Evolutionary conservation across 2,113 vertebrate genomes (phyloP), one percentile per base, ranked within the genome.

Genomic region (Vulpes vulpes): DNA sequence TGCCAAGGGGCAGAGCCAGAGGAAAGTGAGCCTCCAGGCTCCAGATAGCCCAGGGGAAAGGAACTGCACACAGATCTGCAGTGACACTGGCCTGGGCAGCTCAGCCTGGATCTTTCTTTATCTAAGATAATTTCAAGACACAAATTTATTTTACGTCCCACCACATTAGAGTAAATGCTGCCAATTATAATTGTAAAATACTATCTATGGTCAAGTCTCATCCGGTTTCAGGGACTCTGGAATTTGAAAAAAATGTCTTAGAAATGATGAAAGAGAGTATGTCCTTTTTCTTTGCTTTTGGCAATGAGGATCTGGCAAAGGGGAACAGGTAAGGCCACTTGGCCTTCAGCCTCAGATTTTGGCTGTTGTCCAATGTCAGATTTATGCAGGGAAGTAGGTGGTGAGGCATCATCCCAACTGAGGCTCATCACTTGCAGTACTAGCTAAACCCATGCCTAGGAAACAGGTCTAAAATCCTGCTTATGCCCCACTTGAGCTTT

Each of bases 211-310:
- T 73, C 91, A 80, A 81, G 7, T 69, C 60, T 88, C 49, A 25
- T 71, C n/a, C 35, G 78, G 89, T 76, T 85, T 94, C 80, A 96
- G 65, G 76, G 91, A 71, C 71, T 55, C 60, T 86, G 16, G 59
- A 74, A 89, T 85, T 51, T 69, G 83, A 38, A 57, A 78, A 78
- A 12, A 32, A 23, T 43, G 57, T 80, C 32, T 95, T 93, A 69
- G 76, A 79, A 55, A 15, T 69, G 64, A 74, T n/a, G n/a, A 95
- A 92, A 80, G 87, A 64, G 43, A 82, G 55, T 25, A 32, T 55
- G 20, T 84, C 78, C 59, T 80, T 49, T 64, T 91, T 93, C 30
- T 86, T 74, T 81, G 16, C 38, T 93, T 90, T 95, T 88, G 95
- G 82, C 62, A 85, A 9, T 7, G 23, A 91, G 38, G 25, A 67